Percentiles rank a stretch among this genome's conserved stretches.
phyloP scores from a whole-genome alignment of 1,140 invertebrate genomes.

The Tribolium castaneum region DNA sequence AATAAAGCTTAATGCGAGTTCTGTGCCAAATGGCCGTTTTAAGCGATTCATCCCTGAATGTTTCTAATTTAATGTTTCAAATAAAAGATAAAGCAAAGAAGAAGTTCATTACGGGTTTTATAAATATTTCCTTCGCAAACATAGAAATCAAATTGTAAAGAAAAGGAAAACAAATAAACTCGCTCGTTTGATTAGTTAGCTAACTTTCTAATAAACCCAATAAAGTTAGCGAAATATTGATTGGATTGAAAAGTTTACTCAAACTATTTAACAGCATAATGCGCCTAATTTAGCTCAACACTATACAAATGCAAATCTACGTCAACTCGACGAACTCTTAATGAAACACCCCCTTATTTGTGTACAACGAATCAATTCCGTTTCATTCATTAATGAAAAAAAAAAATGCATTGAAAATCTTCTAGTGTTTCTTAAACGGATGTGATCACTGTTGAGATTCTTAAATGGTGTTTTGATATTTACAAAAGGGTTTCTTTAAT shows the following conservation, averaged over 20 bases:
- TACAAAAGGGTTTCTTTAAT: slow-evolving; percentile 50
- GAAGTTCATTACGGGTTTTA: slow-evolving; percentile 29
- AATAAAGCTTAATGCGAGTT: background rate
- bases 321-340: background rate
- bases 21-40: background rate
- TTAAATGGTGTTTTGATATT: slow-evolving; percentile 44
- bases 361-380: background rate
- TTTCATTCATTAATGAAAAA: background rate
- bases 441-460: slow-evolving; percentile 11
- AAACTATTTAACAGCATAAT: background rate
- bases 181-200: slow-evolving; percentile 5
- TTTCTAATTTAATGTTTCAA: slow-evolving; percentile 11
- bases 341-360: background rate
- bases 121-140: slow-evolving; percentile 39
- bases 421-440: slow-evolving; percentile 5
- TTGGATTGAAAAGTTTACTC: slow-evolving; percentile 8
- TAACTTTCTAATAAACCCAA: slow-evolving; percentile 24
- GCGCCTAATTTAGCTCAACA: background rate
- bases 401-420: background rate
- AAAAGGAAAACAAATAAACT: slow-evolving; percentile 23
- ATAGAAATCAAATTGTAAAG: slow-evolving; percentile 35
- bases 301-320: background rate
- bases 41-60: background rate
- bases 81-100: slow-evolving; percentile 33
- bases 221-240: slow-evolving; percentile 18